Evolutionary conservation across 2,888 invertebrate species (phyloP), one percentile per base, ranked within the genome.

Genomic region (Rhopalosiphum nymphaeae): DNA sequence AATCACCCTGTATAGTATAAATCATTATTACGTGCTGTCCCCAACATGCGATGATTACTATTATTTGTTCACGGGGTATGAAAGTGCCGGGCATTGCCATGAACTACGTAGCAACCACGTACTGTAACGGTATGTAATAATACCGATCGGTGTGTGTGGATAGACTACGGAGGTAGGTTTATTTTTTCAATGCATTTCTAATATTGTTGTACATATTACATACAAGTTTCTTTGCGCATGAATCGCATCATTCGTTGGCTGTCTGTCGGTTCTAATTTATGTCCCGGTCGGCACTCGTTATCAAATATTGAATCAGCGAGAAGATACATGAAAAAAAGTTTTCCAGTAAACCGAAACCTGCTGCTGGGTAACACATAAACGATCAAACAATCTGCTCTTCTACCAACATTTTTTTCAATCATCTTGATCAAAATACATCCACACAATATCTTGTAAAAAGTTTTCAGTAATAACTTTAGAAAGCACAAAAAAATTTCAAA

Each of bases 371-470:
- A 78, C n/a, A 46, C 57, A 46, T 49, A 90, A 67, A 67, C n/a
- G 49, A 25, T 49, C 46, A 29, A 49, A 67, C 90, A 78, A 91
- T 67, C 49, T 78, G 90, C 44, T 91, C 44, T 5, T 49, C 42
- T 46, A 11, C 49, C 2, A 4, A 67, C 36, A 91, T 42, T 2
- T 84, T 84, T 91, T 91, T 84, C 91, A 91, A 91, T 84, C 42
- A 91, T 78, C 78, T 42, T 26, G 29, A 84, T 91, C 90, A 46
- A 90, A 67, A 46, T 42, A 61, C 3, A 61, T 36, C 42, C 26
- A 42, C 44, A 46, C 10, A 56, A 89, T 61, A 89, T 46, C 89
- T 89, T n/a, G 29, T 89, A 61, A 61, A 61, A 89, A 61, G 44
- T 46, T 57, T 44, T 46, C 61, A 25, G 78, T 67, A 49, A 91